Evolutionary conservation across 92 coral and sea anemone genomes (phyloP).

Genomic region (Bergia sp.): DNA sequence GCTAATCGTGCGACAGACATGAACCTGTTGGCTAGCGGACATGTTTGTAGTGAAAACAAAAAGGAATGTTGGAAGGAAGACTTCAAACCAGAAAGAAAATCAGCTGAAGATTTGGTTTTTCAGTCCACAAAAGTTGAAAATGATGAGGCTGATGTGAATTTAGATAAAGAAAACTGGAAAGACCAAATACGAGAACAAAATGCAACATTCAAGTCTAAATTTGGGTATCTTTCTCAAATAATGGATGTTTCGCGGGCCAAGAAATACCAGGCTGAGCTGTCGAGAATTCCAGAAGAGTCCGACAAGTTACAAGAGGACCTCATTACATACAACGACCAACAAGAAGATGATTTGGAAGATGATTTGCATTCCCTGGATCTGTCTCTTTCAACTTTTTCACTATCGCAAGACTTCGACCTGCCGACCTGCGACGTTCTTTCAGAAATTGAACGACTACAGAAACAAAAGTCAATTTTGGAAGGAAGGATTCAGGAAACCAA

Average conservation of each 20-base stretch:
- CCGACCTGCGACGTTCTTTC: not conserved
- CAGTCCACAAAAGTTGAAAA: not conserved
- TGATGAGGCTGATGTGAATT: not conserved
- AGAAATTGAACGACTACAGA: slow-evolving; percentile 67
- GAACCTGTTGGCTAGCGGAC: not conserved
- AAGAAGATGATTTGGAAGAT: not conserved
- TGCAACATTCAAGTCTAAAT: not conserved
- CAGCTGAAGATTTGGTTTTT: not conserved
- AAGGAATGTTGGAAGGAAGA: not conserved
- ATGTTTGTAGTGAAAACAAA: not conserved
- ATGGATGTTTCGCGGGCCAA: slow-evolving; percentile 6
- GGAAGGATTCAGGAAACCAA: slow-evolving; percentile 49
- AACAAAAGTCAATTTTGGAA: slow-evolving; percentile 53
- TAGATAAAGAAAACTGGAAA: not conserved
- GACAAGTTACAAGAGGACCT: slow-evolving; percentile 12
- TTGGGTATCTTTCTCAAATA: slow-evolving; percentile 2
- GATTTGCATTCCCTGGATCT: not conserved
- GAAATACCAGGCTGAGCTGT: slow-evolving; percentile 23
- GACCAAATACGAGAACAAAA: not conserved
- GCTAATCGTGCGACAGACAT: not conserved
- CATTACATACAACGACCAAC: slow-evolving; percentile 1
- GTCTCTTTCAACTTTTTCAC: slow-evolving; percentile 11
- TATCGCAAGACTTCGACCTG: not conserved
- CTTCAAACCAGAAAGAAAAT: not conserved
- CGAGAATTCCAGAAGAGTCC: slow-evolving; percentile 26